A percentile compares a stretch with the other conserved stretches of the same genome.
phyloP scores from a whole-genome alignment of 2,888 invertebrate genomes.

The Eumerus sabulonum region DNA sequence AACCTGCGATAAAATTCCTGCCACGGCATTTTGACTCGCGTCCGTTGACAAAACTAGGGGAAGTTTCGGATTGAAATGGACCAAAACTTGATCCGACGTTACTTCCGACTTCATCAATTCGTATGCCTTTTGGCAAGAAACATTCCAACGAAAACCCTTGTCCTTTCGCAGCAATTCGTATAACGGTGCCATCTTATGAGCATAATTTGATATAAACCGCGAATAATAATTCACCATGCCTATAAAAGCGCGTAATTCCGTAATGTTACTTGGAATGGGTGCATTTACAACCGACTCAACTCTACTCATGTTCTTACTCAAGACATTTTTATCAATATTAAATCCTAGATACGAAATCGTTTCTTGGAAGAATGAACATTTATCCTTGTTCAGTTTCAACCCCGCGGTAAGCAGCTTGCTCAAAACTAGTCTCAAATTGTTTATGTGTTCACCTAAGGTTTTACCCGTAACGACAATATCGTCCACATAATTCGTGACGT shows the following conservation, averaged over 20 bases:
- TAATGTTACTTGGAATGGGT: slow-evolving; percentile 4
- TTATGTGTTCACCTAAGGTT: slow-evolving; percentile 3
- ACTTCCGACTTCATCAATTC: slow-evolving; percentile 27
- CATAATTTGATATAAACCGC: slow-evolving; percentile 13
- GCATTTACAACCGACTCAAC: background rate
- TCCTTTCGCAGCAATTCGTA: slow-evolving; percentile 18
- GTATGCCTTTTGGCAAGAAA: slow-evolving; percentile 18
- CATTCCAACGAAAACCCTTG: background rate
- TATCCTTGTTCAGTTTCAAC: slow-evolving; percentile 16
- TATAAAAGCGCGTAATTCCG: slow-evolving; percentile 14
- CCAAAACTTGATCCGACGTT: slow-evolving; percentile 17
- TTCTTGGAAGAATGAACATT: slow-evolving; percentile 17
- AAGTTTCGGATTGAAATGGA: slow-evolving; percentile 40
- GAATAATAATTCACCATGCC: slow-evolving; percentile 30
- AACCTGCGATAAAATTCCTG: no score
- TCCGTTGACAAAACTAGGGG: slow-evolving; percentile 31
- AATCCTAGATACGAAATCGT: slow-evolving; percentile 16
- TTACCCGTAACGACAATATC: slow-evolving; percentile 14
- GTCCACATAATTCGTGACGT: slow-evolving; percentile 10
- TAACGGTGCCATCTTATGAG: slow-evolving; percentile 8
- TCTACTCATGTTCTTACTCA: slow-evolving; percentile 14
- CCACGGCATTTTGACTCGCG: no score
- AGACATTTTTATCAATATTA: slow-evolving; percentile 15
- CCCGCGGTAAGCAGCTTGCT: slow-evolving; percentile 10
- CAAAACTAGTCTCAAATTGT: slow-evolving; percentile 8